A percentile compares a stretch with the other conserved stretches of the same genome.
Evolutionary conservation across 2,888 invertebrate species (phyloP).

Genomic region (Cryptophagus acutangulus): DNA sequence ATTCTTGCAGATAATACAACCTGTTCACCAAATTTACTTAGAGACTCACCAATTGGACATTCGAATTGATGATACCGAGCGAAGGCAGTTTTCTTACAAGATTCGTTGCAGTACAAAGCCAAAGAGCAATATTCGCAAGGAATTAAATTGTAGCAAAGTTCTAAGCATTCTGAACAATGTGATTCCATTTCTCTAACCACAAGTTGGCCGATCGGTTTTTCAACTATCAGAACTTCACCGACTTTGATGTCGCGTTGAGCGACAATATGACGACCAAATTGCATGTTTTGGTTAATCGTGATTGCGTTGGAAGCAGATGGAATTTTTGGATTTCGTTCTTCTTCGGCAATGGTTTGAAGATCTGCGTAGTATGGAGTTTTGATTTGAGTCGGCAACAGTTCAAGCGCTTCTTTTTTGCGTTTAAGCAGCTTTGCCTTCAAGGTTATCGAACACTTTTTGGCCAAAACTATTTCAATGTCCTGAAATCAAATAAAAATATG

Average conservation of each 20-base stretch:
- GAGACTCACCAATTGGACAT: slow-evolving; percentile 64
- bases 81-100: slow-evolving; percentile 61
- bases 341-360: slow-evolving; percentile 26
- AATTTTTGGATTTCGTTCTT: slow-evolving; percentile 30
- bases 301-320: slow-evolving; percentile 60
- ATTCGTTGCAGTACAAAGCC: slow-evolving; percentile 62
- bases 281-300: slow-evolving; percentile 52
- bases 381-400: slow-evolving; percentile 19
- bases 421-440: slow-evolving; percentile 53
- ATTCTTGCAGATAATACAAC: slow-evolving; percentile 67
- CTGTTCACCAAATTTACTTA: too few species aligned
- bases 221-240: slow-evolving; percentile 72
- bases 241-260: slow-evolving; percentile 63
- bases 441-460: slow-evolving; percentile 58
- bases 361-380: slow-evolving; percentile 18
- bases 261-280: slow-evolving; percentile 66
- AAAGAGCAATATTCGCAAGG: slow-evolving; percentile 62
- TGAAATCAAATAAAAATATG: too few species aligned
- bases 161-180: slow-evolving; percentile 67
- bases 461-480: slow-evolving; percentile 63
- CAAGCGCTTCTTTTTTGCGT: slow-evolving; percentile 34
- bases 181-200: slow-evolving; percentile 54
- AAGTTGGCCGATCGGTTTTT: slow-evolving; percentile 65
- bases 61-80: slow-evolving; percentile 70
- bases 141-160: slow-evolving; percentile 54